Evolutionary conservation across 2,113 vertebrate genomes (phyloP).

Genomic region (Archocentrus centrarchus): DNA sequence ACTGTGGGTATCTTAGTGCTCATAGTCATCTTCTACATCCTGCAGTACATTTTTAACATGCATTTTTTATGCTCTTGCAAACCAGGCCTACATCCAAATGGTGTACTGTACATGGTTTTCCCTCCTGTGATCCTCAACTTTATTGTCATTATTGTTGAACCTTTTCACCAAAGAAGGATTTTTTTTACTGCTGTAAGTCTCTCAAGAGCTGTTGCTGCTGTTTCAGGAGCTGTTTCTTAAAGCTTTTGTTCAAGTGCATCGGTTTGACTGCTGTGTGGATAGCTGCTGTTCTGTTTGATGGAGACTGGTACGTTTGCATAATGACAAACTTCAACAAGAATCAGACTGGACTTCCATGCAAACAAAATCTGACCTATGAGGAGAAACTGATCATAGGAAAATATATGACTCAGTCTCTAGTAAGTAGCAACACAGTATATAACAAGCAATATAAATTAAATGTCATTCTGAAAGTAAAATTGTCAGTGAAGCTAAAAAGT

Average conservation of each 20-base stretch:
- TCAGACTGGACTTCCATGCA: constrained; percentile 40
- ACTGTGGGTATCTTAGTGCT: background rate
- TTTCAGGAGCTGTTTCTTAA: fast-evolving
- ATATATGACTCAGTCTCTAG: background rate
- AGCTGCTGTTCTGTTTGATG: background rate
- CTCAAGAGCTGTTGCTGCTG: fast-evolving
- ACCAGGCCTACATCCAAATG: fast-evolving
- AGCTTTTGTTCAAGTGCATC: fast-evolving
- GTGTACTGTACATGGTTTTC: fast-evolving
- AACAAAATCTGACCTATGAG: background rate
- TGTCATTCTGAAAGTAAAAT: no score
- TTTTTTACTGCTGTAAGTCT: fast-evolving
- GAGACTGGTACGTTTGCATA: constrained; percentile 15
- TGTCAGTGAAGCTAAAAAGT: no score
- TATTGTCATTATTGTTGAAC: background rate
- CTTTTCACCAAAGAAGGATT: background rate
- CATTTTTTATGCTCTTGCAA: constrained; percentile 24
- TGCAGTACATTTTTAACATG: constrained; percentile 49
- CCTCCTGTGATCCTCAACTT: constrained; percentile 27
- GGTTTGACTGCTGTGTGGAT: background rate
- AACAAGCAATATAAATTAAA: no score
- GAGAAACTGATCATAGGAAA: fast-evolving
- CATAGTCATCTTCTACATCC: constrained; percentile 6
- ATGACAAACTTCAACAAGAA: background rate
- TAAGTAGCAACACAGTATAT: constrained; percentile 21